phyloP scores from a whole-genome alignment of 1,140 invertebrate genomes.

The Ostrea denselamellosa region DNA sequence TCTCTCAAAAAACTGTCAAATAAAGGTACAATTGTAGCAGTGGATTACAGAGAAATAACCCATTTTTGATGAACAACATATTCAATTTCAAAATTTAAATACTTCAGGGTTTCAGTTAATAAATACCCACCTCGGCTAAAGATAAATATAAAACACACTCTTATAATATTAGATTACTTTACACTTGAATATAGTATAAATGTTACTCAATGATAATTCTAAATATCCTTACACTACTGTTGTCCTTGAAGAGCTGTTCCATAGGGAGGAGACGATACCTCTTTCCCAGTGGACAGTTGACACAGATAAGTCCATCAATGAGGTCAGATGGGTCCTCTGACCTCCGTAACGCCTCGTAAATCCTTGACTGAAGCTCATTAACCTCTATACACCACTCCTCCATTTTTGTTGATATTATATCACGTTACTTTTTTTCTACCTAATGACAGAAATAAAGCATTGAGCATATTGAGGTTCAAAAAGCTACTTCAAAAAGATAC shows the following conservation, averaged over 20 bases:
- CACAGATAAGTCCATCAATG: constrained; percentile 5
- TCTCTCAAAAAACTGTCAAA: constrained; percentile 46
- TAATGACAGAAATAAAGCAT: neutral
- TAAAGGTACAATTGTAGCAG: neutral
- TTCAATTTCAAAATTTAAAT: neutral
- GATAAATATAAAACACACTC: neutral
- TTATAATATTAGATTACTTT: neutral
- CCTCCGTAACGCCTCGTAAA: neutral
- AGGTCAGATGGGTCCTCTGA: neutral
- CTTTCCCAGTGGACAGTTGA: constrained; percentile 10
- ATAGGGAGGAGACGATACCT: neutral
- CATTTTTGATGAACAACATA: neutral
- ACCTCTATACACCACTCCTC: neutral
- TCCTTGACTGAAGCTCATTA: neutral
- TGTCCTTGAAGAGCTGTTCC: constrained; percentile 27
- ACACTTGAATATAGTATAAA: neutral
- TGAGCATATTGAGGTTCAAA: no score
- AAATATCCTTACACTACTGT: neutral
- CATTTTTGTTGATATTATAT: neutral
- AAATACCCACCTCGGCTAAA: neutral
- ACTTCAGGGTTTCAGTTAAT: neutral
- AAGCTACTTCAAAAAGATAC: no score
- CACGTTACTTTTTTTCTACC: neutral
- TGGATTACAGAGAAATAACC: neutral
- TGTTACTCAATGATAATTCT: neutral